phyloP scores from a whole-genome alignment of 2,888 invertebrate genomes.

The Epistrophe grossulariae region DNA sequence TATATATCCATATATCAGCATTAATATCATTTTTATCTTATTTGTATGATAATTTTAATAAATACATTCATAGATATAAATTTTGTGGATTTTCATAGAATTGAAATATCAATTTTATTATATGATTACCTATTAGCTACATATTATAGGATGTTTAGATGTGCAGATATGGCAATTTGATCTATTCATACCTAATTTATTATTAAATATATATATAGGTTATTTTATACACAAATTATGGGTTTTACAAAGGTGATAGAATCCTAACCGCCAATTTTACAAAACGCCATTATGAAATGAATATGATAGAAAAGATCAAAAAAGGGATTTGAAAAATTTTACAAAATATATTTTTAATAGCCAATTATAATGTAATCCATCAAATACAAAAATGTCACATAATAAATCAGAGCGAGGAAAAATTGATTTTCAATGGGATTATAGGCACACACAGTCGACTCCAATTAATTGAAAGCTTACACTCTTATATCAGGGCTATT shows the following conservation, averaged over 20 bases:
- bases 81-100: constrained; percentile 6
- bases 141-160: constrained; percentile 12
- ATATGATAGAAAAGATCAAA: constrained; percentile 64
- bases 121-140: background rate
- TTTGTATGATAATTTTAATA: constrained; percentile 18
- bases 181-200: constrained; percentile 18
- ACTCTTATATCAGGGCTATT: too few species aligned
- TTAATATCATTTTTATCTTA: background rate
- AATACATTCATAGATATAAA: background rate
- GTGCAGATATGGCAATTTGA: background rate
- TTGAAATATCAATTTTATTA: constrained; percentile 43
- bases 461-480: too few species aligned
- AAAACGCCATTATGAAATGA: background rate
- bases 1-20: background rate
- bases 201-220: background rate
- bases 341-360: constrained; percentile 36
- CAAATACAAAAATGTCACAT: background rate
- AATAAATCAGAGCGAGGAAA: background rate
- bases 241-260: background rate
- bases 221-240: constrained; percentile 21
- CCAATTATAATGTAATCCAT: constrained; percentile 45
- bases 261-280: background rate
- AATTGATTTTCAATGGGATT: too few species aligned
- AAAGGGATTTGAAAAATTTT: constrained; percentile 39
- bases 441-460: too few species aligned